phyloP scores from a whole-genome alignment of 2,113 vertebrate species.

The Psilopogon haemacephalus region DNA sequence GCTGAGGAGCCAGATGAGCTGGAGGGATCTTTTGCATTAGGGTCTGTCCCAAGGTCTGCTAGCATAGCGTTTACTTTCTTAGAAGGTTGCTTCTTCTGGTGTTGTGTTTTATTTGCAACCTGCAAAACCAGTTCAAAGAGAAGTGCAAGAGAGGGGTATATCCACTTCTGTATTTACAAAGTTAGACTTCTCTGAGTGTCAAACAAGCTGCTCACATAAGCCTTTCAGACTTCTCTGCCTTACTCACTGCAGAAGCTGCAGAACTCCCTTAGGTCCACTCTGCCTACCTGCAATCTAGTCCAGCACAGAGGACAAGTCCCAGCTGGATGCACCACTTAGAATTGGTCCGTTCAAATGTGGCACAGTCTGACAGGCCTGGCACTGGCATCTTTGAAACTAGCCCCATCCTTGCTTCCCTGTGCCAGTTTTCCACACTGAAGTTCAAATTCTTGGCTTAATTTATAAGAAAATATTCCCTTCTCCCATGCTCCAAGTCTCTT shows the following conservation, averaged over 20 bases:
- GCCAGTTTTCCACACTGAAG: background rate
- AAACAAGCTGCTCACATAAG: background rate
- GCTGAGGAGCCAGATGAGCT: slow-evolving; percentile 37
- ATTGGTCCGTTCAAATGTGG: background rate
- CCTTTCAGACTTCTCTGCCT: background rate
- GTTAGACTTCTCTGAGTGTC: background rate
- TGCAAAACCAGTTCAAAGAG: background rate
- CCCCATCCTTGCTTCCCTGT: background rate
- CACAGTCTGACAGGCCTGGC: background rate
- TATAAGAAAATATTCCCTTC: background rate
- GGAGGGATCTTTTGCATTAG: background rate
- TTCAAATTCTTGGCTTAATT: background rate
- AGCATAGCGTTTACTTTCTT: slow-evolving; percentile 18
- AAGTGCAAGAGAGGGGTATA: background rate
- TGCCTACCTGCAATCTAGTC: background rate
- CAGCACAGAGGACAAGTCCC: background rate
- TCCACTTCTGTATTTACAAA: background rate
- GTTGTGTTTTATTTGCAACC: slow-evolving; percentile 44
- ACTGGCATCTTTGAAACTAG: background rate
- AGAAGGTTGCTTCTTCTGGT: background rate
- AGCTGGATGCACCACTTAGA: background rate
- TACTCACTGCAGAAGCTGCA: background rate
- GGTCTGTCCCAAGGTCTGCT: slow-evolving; percentile 11
- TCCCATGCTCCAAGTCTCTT: background rate
- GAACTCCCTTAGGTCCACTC: background rate